phyloP scores from a whole-genome alignment of 2,888 invertebrate genomes.

The Eudasyphora cyanicolor region DNA sequence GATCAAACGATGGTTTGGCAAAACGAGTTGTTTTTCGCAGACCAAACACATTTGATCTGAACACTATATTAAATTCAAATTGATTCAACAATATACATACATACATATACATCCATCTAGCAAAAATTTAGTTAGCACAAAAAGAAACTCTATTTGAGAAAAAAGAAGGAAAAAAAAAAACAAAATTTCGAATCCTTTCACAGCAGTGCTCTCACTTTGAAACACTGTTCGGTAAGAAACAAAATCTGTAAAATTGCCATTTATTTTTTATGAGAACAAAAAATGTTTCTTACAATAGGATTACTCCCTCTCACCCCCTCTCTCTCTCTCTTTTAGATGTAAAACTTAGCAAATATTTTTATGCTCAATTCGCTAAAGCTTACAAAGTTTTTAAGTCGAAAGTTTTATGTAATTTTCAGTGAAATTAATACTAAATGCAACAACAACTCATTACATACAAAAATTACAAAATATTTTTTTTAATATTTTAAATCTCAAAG shows the following conservation, averaged over 20 bases:
- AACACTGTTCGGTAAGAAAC: too few relatives aligned
- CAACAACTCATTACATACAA: not conserved
- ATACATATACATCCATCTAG: too few relatives aligned
- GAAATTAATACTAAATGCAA: not conserved
- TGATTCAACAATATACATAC: too few relatives aligned
- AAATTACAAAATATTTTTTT: not conserved
- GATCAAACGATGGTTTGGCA: slow-evolving; percentile 50
- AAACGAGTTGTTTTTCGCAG: not conserved
- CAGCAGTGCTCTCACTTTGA: too few relatives aligned
- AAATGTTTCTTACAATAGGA: too few relatives aligned
- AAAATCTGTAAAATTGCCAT: too few relatives aligned
- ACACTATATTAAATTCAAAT: slow-evolving; percentile 7
- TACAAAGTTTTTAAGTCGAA: not conserved
- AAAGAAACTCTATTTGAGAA: slow-evolving; percentile 18
- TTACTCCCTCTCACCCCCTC: too few relatives aligned
- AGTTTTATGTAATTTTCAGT: not conserved
- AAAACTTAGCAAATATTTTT: not conserved
- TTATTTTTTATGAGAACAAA: too few relatives aligned
- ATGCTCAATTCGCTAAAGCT: slow-evolving; percentile 15
- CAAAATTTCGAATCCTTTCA: too few relatives aligned
- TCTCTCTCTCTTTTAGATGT: too few relatives aligned
- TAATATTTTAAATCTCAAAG: not conserved
- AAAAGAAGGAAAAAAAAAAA: slow-evolving; percentile 17
- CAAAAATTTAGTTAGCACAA: too few relatives aligned
- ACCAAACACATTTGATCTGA: not conserved